phyloP scores from a whole-genome alignment of 2,113 vertebrate genomes.

The Sarotherodon lohbergeri region DNA sequence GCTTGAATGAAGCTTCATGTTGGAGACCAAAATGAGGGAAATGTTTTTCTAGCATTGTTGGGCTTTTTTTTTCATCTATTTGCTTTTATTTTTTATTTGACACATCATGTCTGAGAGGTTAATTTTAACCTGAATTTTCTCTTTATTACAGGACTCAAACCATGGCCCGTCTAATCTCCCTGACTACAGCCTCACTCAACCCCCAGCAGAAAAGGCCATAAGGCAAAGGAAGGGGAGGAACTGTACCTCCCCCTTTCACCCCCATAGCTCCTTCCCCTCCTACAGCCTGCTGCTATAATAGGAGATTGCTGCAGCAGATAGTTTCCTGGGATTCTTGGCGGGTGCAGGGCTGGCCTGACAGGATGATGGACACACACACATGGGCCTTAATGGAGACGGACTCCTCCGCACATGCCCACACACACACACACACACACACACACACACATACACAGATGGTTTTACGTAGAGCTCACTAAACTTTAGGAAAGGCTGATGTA shows the following conservation, averaged over 20 bases:
- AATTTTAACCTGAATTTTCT: background rate
- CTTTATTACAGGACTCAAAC: background rate
- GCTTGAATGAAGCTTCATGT: background rate
- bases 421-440: background rate
- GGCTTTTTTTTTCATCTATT: accelerated
- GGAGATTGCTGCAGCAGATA: conserved; percentile 65
- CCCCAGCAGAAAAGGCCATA: conserved; percentile 41
- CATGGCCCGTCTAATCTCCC: background rate
- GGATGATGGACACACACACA: conserved; percentile 71
- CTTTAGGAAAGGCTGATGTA: conserved; percentile 39
- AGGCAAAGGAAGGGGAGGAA: conserved; percentile 38
- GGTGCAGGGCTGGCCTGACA: conserved; percentile 34
- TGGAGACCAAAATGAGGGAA: background rate
- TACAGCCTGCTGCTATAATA: conserved; percentile 62
- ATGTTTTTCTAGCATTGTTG: background rate
- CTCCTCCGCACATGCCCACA: background rate
- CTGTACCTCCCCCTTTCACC: background rate
- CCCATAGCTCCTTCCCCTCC: background rate
- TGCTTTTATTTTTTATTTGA: background rate
- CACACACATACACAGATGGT: background rate
- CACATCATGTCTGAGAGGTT: background rate
- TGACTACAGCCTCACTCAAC: conserved; percentile 10
- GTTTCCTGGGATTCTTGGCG: conserved; percentile 60
- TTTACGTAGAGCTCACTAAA: conserved; percentile 22
- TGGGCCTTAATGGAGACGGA: conserved; percentile 52